Evolutionary conservation across 1,140 invertebrate species (phyloP), one percentile per base, ranked within the genome.

Genomic region (Neodiprion pinetum): DNA sequence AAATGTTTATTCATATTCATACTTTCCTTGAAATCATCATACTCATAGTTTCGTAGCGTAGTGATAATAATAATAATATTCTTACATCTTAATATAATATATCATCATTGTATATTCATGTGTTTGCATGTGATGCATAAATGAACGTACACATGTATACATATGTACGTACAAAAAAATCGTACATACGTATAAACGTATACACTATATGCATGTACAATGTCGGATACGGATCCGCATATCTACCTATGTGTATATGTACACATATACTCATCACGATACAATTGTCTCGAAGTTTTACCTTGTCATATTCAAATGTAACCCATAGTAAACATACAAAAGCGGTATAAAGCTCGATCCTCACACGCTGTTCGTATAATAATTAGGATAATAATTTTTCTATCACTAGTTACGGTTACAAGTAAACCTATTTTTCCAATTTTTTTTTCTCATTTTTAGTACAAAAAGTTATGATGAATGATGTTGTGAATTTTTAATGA

Each of bases 11-110:
- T 87, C 84, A 86, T 88, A 87, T 86, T 85, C 87, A 86, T 88
- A 88, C 86, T 87, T 88, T 88, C 84, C 86, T 88, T 87, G 86
- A 88, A 86, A 86, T 87, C 85, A 84, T 87, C 84, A 81, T 88
- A 87, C 83, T 88, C 85, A 81, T 87, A 87, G 83, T 86, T 80
- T 80, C 48, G 48, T 84, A 87, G 85, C 85, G 78, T 84, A 71
- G 7, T 69, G 21, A 69, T 69, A 86, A 86, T 87, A 85, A 86
- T 88, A 82, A 83, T 82, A 76, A 72, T 78, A 83, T 40, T 75
- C 48, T 80, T 80, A 83, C 84, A 83, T 85, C 81, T 80, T 82
- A 76, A 67, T 73, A 67, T 68, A 14, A 73, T 75, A 70, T 74
- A 74, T 66, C 50, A 66, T 73, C 47, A 73, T 66, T 50, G 61